A percentile compares a stretch with the other conserved stretches of the same genome.
phyloP scores from a whole-genome alignment of 2,113 vertebrate genomes.

The Hyaena hyaena region DNA sequence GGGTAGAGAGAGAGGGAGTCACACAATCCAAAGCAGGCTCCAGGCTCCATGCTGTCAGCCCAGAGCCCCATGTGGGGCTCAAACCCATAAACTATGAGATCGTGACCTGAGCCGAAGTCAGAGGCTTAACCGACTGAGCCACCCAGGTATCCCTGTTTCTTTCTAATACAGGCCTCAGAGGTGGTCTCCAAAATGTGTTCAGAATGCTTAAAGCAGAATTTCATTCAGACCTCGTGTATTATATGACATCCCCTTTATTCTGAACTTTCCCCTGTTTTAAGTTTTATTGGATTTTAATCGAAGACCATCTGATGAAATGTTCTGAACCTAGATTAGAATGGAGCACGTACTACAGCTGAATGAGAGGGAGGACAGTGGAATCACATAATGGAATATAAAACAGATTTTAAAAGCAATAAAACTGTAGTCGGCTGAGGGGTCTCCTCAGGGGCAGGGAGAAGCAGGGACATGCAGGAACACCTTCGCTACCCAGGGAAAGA shows the following conservation, averaged over 20 bases:
- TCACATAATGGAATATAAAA: conserved; percentile 77
- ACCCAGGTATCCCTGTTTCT: not conserved
- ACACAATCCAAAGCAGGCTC: no score
- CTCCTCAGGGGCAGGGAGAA: not conserved
- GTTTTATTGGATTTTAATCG: conserved; percentile 80
- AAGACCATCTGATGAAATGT: conserved; percentile 73
- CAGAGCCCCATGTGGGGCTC: no score
- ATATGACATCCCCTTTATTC: conserved; percentile 45
- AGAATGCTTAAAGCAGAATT: conserved; percentile 53
- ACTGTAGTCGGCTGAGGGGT: not conserved
- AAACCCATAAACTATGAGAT: no score
- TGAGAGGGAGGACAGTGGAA: conserved; percentile 61
- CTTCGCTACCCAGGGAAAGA: not conserved
- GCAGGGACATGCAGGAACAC: not conserved
- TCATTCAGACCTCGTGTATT: not conserved
- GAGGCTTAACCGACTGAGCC: no score
- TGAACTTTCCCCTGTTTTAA: conserved; percentile 63
- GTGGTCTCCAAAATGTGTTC: not conserved
- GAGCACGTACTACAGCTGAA: conserved; percentile 55
- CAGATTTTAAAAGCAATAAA: conserved; percentile 78
- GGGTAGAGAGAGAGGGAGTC: no score
- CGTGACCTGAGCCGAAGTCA: no score
- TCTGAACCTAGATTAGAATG: conserved; percentile 69
- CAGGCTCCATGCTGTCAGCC: no score
- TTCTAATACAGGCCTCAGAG: conserved; percentile 25